Evolutionary conservation across 2,113 vertebrate species (phyloP), one percentile per base, ranked within the genome.

Genomic region (Dissostichus mawsoni): DNA sequence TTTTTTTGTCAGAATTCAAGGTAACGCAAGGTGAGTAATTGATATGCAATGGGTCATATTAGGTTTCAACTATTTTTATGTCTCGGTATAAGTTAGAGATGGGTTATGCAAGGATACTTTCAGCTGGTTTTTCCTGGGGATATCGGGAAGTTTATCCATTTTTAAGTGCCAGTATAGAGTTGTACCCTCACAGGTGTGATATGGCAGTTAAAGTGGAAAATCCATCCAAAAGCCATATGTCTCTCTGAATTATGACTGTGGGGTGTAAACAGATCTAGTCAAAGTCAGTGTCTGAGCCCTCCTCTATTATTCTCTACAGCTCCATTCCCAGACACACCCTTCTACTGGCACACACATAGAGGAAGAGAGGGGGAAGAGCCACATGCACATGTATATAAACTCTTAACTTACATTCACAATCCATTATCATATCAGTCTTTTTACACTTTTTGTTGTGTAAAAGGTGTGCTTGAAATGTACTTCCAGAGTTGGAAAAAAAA

Each of bases 241-340:
- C 79, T 82, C 69, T 56, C 83, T 88, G 72, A 88, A 67, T 68
- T 56, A 79, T 86, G 77, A 81, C 89, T 87, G 71, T 80, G 82
- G 87, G 85, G 78, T 86, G 89, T 91, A 92, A 92, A 87, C 81
- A 83, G 87, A 93, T 92, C 90, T 25, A 67, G 76, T 76, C 73
- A 76, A 29, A 85, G 80, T 74, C 69, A 69, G 76, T 6, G 69
- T 80, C 79, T 85, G 74, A 90, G 77, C 79, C 80, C 59, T 85
- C 56, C 78, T 80, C 70, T 64, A 89, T 92, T 91, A 92, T 92
- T 36, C 81, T 51, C 53, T 20, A n/a, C 1, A 52, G 73, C 83
- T 78, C 74, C 72, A 75, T 88, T 89, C 88, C 86, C 85, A 91
- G 90, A 86, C 92, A 93, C 91, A 88, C 92, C 90, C 91, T 87